phyloP scores from a whole-genome alignment of 2,113 vertebrate species.

The Cinclus cinclus region DNA sequence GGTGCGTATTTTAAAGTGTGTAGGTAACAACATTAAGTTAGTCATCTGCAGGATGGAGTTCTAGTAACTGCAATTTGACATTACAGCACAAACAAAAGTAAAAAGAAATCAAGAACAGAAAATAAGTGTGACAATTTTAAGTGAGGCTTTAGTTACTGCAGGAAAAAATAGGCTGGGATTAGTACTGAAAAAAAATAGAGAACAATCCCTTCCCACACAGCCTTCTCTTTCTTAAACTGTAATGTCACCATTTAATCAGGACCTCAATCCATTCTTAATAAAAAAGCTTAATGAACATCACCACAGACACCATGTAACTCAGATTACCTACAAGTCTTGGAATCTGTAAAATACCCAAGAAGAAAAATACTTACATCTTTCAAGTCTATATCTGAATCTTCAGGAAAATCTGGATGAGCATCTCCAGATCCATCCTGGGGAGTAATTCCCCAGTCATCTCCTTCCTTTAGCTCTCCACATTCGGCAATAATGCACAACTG shows the following conservation, averaged over 20 bases:
- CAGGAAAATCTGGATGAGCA: conserved; percentile 88
- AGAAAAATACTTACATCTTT: conserved; percentile 82
- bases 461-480: conserved; percentile 89
- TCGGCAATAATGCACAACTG: conserved; percentile 88
- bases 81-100: not conserved
- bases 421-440: conserved; percentile 86
- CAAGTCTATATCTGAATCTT: conserved; percentile 89
- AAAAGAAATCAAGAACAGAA: not conserved
- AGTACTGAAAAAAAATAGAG: not conserved
- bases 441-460: conserved; percentile 82
- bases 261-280: not conserved
- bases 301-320: not conserved
- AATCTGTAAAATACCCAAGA: not conserved
- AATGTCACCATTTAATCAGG: not conserved
- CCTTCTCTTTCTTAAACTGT: not conserved
- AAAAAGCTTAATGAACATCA: not conserved
- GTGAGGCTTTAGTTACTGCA: not conserved
- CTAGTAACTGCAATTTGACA: not conserved
- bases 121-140: not conserved
- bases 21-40: not conserved
- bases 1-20: not conserved
- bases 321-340: not conserved
- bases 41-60: not conserved
- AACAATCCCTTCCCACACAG: not conserved
- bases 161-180: not conserved